Evolutionary conservation across 1,140 invertebrate species (phyloP).

Genomic region (Lucilia sericata): DNA sequence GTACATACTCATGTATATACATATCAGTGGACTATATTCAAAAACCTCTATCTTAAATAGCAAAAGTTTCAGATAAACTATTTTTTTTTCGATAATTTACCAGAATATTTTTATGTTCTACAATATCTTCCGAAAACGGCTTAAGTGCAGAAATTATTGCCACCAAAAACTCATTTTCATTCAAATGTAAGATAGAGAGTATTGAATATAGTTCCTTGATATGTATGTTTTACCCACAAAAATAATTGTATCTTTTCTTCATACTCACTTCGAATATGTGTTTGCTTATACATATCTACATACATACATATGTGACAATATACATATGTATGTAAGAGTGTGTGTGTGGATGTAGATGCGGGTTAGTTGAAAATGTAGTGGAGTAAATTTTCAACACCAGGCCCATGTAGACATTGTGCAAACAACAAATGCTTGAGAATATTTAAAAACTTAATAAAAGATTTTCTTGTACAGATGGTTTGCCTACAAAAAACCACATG

Average conservation of each 20-base stretch:
- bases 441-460: conserved; percentile 8
- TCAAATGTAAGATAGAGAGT: too few relatives aligned
- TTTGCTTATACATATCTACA: not conserved
- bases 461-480: not conserved
- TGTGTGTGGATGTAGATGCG: not conserved
- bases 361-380: not conserved
- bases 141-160: too few relatives aligned
- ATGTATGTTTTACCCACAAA: not conserved
- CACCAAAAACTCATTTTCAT: too few relatives aligned
- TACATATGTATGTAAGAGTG: not conserved
- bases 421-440: not conserved
- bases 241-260: conserved; percentile 20
- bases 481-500: not conserved
- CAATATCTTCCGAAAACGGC: too few relatives aligned
- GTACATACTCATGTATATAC: too few relatives aligned
- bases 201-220: too few relatives aligned
- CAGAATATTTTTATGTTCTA: too few relatives aligned
- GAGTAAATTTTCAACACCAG: not conserved
- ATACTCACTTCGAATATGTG: not conserved
- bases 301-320: too few relatives aligned
- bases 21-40: too few relatives aligned
- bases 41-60: too few relatives aligned
- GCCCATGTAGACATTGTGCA: not conserved
- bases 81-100: too few relatives aligned
- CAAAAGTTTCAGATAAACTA: too few relatives aligned